phyloP scores from a whole-genome alignment of 1,140 invertebrate genomes.

The Drosophila nannoptera region DNA sequence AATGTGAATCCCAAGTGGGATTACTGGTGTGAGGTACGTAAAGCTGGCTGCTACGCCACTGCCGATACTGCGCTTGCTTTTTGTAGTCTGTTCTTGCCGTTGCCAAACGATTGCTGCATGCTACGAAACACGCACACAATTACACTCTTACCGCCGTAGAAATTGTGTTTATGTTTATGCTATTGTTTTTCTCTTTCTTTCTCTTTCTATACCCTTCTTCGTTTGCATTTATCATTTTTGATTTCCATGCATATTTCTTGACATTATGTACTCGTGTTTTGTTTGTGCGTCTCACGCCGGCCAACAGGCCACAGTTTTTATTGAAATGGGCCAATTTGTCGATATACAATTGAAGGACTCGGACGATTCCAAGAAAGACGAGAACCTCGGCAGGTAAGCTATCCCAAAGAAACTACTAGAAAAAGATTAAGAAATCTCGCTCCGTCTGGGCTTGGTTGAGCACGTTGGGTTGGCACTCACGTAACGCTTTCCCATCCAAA shows the following conservation, averaged over 20 bases:
- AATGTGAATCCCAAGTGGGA: constrained; percentile 96
- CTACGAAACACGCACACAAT: constrained; percentile 31
- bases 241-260: constrained; percentile 52
- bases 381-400: constrained; percentile 88
- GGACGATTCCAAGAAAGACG: constrained; percentile 91
- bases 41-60: constrained; percentile 21
- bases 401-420: neutral
- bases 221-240: constrained; percentile 43
- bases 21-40: constrained; percentile 92
- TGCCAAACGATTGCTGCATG: constrained; percentile 69
- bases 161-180: constrained; percentile 31
- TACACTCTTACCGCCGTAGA: constrained; percentile 29
- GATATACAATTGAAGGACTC: constrained; percentile 89
- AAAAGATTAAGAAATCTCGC: neutral
- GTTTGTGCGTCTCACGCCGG: constrained; percentile 50
- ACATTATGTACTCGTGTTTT: constrained; percentile 51
- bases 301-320: constrained; percentile 69
- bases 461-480: constrained; percentile 3
- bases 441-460: constrained; percentile 6
- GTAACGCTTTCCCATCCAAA: constrained; percentile 1
- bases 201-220: constrained; percentile 38
- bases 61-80: constrained; percentile 36
- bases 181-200: constrained; percentile 48
- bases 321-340: constrained; percentile 85
- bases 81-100: constrained; percentile 53